These are phyloP conservation scores for Dendrocopos noguchii DNA, from an alignment of 2,113 vertebrate species.

Conservation along the genomic window DNA sequence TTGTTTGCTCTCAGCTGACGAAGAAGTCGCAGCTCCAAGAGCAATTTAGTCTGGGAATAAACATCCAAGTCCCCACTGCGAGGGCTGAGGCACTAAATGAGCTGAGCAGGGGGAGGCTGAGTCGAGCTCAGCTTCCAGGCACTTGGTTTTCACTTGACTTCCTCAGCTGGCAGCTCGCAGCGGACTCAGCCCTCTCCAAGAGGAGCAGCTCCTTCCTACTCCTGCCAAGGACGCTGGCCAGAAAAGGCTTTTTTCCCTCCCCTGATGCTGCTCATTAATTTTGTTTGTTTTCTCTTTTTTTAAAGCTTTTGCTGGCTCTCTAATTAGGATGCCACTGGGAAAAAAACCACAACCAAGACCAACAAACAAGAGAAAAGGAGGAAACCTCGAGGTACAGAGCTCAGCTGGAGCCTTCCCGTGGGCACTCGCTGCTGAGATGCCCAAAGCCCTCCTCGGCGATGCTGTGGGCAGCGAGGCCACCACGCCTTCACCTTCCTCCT, in stretches of 20 bases:
- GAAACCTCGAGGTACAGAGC: neutral
- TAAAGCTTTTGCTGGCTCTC: neutral
- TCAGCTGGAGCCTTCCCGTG: accelerated
- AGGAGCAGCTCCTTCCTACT: neutral
- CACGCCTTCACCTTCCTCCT: accelerated
- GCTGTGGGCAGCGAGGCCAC: neutral
- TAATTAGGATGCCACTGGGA: neutral
- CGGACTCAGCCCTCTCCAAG: neutral
- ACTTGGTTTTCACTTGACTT: conserved; percentile 30
- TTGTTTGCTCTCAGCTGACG: neutral
- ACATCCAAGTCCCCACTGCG: neutral
- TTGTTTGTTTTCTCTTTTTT: neutral
- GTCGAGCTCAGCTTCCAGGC: neutral
- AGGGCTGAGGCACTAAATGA: neutral
- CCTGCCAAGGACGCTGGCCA: neutral
- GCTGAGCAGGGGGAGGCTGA: neutral
- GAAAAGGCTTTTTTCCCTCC: neutral
- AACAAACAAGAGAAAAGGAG: neutral
- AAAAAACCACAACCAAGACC: neutral
- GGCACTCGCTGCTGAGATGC: neutral
- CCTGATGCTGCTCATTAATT: neutral
- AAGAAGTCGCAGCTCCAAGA: neutral
- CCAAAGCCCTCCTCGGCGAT: accelerated
- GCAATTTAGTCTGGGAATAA: neutral
- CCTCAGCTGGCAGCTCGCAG: neutral